Percentiles rank a stretch among this genome's conserved stretches.
Conservation (phyloP, 2,113 vertebrate genomes). For the Corydoras maculifer region DNA sequence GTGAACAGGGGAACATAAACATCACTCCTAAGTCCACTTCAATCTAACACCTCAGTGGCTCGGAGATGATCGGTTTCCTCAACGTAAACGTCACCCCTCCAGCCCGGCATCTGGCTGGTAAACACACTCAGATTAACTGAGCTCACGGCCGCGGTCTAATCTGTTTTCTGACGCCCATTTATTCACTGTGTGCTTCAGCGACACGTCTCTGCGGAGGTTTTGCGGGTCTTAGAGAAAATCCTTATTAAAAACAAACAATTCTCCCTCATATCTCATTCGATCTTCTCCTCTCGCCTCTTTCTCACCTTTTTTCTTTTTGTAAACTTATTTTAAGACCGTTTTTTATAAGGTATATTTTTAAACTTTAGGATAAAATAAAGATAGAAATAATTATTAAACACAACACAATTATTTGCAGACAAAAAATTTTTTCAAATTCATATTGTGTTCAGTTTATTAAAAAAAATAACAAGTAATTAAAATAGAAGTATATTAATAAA, state of each 20-base stretch:
- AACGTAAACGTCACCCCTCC: neutral
- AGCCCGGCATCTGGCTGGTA: conserved; percentile 16
- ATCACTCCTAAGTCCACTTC: conserved; percentile 45
- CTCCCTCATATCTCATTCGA: conserved; percentile 1
- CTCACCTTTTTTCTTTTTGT: neutral
- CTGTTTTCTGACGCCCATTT: conserved; percentile 46
- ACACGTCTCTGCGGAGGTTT: conserved; percentile 46
- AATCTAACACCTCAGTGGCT: conserved; percentile 72
- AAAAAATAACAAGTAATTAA: too few relatives aligned
- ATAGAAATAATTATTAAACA: too few relatives aligned
- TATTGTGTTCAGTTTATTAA: too few relatives aligned
- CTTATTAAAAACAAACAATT: conserved; percentile 54
- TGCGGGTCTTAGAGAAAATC: conserved; percentile 27
- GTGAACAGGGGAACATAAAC: neutral
- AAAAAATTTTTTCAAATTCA: too few relatives aligned
- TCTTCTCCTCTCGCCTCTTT: conserved; percentile 1
- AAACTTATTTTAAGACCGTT: too few relatives aligned
- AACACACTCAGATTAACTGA: conserved; percentile 47
- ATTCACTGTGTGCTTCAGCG: conserved; percentile 40
- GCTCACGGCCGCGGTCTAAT: conserved; percentile 36
- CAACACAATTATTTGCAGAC: too few relatives aligned
- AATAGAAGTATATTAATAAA: too few relatives aligned
- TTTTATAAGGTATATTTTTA: too few relatives aligned
- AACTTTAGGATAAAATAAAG: too few relatives aligned
- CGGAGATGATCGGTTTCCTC: conserved; percentile 62